phyloP scores from a whole-genome alignment of 2,797 vertebrate genomes.

The Graptemys geographica region DNA sequence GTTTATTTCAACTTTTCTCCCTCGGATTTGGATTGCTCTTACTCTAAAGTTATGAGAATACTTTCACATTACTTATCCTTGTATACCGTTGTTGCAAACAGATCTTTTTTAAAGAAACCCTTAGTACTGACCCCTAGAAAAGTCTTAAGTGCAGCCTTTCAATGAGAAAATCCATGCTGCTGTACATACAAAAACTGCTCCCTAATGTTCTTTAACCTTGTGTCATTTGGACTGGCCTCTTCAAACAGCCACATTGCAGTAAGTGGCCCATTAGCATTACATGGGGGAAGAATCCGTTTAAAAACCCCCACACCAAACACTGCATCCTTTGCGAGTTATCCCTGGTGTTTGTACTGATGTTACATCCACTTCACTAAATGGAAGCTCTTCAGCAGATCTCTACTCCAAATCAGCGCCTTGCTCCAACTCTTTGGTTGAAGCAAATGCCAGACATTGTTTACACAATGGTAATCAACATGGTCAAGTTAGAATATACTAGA shows the following conservation, averaged over 20 bases:
- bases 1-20: constrained; percentile 14
- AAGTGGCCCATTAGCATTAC: constrained; percentile 83
- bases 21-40: constrained; percentile 36
- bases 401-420: constrained; percentile 75
- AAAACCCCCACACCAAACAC: constrained; percentile 9
- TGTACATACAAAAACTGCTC: constrained; percentile 66
- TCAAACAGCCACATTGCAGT: constrained; percentile 78
- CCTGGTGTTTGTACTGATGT: constrained; percentile 80
- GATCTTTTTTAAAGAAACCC: constrained; percentile 48
- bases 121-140: constrained; percentile 61
- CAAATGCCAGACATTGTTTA: constrained; percentile 85
- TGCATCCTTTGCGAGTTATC: constrained; percentile 71
- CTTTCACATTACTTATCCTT: constrained; percentile 54
- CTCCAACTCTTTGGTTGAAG: constrained; percentile 69
- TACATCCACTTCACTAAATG: constrained; percentile 77
- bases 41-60: constrained; percentile 30
- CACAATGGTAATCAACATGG: constrained; percentile 85
- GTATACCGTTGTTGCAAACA: constrained; percentile 40
- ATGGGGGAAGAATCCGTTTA: constrained; percentile 65
- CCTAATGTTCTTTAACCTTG: constrained; percentile 76
- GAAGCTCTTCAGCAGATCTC: constrained; percentile 78
- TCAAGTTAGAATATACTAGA: constrained; percentile 86
- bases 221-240: constrained; percentile 73
- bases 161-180: constrained; percentile 59
- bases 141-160: constrained; percentile 56